These are phyloP conservation scores for Cryptocephalus primarius DNA, from an alignment of 2,888 invertebrate species.

Conservation along the genomic window DNA sequence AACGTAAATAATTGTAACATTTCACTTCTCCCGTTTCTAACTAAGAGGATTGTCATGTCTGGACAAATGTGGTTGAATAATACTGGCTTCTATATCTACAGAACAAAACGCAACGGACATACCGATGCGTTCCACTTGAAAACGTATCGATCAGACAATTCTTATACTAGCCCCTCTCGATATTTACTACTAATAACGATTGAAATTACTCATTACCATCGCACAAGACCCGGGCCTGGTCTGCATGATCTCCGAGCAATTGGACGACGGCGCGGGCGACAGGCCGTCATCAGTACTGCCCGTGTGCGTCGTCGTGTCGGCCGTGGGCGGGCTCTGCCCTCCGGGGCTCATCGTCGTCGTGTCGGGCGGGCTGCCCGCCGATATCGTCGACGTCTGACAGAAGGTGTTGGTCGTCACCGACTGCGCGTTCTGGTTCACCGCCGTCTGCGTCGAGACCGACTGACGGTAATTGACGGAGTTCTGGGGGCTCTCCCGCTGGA, in stretches of 20 bases:
- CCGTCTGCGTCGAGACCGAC: slow-evolving; percentile 67
- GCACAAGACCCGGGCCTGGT: slow-evolving; percentile 33
- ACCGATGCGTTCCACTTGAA: no score
- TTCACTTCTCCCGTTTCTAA: no score
- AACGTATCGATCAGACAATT: no score
- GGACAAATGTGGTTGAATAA: no score
- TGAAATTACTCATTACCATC: slow-evolving; percentile 27
- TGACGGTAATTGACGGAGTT: slow-evolving; percentile 39
- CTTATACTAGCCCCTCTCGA: no score
- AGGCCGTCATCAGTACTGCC: slow-evolving; percentile 37
- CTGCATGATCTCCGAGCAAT: slow-evolving; percentile 28
- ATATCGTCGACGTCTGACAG: slow-evolving; percentile 36
- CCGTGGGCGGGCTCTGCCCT: slow-evolving; percentile 36
- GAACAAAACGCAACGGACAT: no score
- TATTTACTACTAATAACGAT: slow-evolving; percentile 15
- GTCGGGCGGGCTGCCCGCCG: slow-evolving; percentile 62
- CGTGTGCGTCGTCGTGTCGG: slow-evolving; percentile 37
- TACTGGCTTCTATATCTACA: no score
- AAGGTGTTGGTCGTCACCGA: slow-evolving; percentile 36
- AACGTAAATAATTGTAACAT: no score
- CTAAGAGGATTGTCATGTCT: no score
- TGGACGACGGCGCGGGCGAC: slow-evolving; percentile 34
- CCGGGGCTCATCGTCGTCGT: slow-evolving; percentile 75
- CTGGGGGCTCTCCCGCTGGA: slow-evolving; percentile 24
- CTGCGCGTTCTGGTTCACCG: slow-evolving; percentile 42